Percentiles rank a stretch among this genome's conserved stretches.
Conservation (phyloP, 2,113 vertebrate genomes). For the Trinectes maculatus region DNA sequence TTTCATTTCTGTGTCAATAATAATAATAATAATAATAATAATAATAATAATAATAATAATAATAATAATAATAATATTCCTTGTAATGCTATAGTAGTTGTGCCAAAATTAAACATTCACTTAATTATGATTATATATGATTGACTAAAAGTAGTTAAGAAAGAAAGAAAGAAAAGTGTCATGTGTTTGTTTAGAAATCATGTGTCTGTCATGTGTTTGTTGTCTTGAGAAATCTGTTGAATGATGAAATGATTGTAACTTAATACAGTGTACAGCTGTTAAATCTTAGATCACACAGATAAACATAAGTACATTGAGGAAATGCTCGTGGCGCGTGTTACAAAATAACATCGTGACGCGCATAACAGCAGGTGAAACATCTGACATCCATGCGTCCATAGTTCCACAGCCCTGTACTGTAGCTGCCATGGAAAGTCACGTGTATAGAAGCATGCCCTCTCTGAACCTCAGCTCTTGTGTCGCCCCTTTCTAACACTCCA, state of each 20-base stretch:
- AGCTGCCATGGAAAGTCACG: slow-evolving; percentile 53
- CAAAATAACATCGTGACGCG: slow-evolving; percentile 7
- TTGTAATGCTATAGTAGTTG: too few relatives aligned
- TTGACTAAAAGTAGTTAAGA: too few relatives aligned
- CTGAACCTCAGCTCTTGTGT: slow-evolving; percentile 8
- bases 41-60: too few relatives aligned
- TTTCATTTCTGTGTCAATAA: too few relatives aligned
- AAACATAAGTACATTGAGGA: not conserved
- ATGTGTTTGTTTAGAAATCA: not conserved
- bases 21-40: too few relatives aligned
- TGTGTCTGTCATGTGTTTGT: not conserved
- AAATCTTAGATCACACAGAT: not conserved
- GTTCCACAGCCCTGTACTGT: not conserved
- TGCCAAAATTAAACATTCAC: too few relatives aligned
- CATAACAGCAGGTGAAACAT: slow-evolving; percentile 4
- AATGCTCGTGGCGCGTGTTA: not conserved
- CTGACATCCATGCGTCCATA: not conserved
- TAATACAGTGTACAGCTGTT: not conserved
- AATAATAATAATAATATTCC: too few relatives aligned
- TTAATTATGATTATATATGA: too few relatives aligned
- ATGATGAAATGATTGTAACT: not conserved
- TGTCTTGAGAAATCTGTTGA: not conserved
- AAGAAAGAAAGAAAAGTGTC: not conserved
- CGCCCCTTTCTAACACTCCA: slow-evolving; percentile 3
- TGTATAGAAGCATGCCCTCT: slow-evolving; percentile 3